Conservation (phyloP, 2,888 invertebrate genomes). For the Trachelus tabidus region DNA sequence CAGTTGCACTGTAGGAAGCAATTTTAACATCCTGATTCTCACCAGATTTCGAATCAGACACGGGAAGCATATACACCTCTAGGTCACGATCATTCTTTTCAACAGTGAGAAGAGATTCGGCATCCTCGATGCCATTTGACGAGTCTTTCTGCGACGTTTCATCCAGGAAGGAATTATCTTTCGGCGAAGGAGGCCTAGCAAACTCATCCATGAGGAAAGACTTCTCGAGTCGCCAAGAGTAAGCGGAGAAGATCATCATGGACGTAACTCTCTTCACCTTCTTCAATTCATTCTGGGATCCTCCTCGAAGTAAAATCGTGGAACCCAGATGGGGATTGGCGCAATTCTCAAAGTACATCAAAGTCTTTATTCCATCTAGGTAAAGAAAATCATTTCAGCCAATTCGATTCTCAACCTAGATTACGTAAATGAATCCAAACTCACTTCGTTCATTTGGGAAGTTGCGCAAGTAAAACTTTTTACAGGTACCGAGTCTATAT, state of each 20-base stretch:
- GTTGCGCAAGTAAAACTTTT: conserved; percentile 80
- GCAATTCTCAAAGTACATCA: conserved; percentile 95
- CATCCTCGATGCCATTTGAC: conserved; percentile 26
- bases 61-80: conserved; percentile 1
- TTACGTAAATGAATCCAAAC: conserved; percentile 14
- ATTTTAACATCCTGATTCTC: conserved; percentile 38
- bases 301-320: conserved; percentile 88
- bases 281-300: conserved; percentile 76
- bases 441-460: conserved; percentile 68
- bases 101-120: conserved; percentile 1
- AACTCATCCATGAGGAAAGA: conserved; percentile 91
- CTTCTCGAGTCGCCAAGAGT: conserved; percentile 93
- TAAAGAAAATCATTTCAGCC: background rate
- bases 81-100: conserved; percentile 8
- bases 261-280: conserved; percentile 86
- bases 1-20: background rate
- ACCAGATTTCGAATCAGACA: conserved; percentile 35
- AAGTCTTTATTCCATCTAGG: conserved; percentile 78
- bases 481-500: conserved; percentile 86
- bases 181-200: conserved; percentile 76
- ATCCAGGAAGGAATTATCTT: conserved; percentile 67
- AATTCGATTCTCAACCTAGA: background rate
- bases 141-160: conserved; percentile 64
- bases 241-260: conserved; percentile 84
- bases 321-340: conserved; percentile 85